Evolutionary conservation across 2,113 vertebrate genomes (phyloP), one percentile per base, ranked within the genome.

Genomic region (Hipposideros armiger): DNA sequence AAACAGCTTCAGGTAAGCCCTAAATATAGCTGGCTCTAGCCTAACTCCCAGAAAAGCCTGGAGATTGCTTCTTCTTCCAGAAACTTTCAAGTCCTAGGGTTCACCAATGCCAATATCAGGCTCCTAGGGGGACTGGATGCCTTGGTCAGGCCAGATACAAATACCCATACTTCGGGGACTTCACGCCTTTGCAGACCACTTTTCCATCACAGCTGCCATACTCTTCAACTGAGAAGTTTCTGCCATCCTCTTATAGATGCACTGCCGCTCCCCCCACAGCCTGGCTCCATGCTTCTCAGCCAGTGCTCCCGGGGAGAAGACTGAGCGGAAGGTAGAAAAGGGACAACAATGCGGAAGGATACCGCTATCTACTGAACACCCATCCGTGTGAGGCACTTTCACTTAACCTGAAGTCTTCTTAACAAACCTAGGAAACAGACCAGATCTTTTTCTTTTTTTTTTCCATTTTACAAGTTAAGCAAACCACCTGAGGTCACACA

Each of bases 71-170:
- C 83, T 94, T 91, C 45, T 73, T 94, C 77, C 28, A 93, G 73
- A 94, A 92, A 92, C 32, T 78, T 93, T 13, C 56, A 72, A 60
- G 24, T 93, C 56, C 40, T 26, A 45, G 11, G 8, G 20, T 84
- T 95, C 93, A 72, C 19, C 40, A 92, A 92, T 90, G 66, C 70
- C 67, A 78, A 85, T 32, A 72, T 40, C 32, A 82, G 42, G 66
- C 30, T 11, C 11, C 32, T 60, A 45, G n/a, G 16, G 45, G 7
- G 26, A 54, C 9, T 58, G 32, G 66, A 56, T 74, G 42, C 30
- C 11, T 20, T 66, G 30, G 28, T 42, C 40, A 52, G 72, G 60
- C 9, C 6, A 91, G n/a, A 95, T 28, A 30, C 36, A 74, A 77
- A 64, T 2, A 14, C 28, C 26, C 54, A 40, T 5, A 73, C 32